Percentiles rank a stretch among this genome's conserved stretches.
These are phyloP conservation scores for Nothobranchius kuhntae DNA, from an alignment of 2,113 vertebrate species.

Conservation along the genomic window DNA sequence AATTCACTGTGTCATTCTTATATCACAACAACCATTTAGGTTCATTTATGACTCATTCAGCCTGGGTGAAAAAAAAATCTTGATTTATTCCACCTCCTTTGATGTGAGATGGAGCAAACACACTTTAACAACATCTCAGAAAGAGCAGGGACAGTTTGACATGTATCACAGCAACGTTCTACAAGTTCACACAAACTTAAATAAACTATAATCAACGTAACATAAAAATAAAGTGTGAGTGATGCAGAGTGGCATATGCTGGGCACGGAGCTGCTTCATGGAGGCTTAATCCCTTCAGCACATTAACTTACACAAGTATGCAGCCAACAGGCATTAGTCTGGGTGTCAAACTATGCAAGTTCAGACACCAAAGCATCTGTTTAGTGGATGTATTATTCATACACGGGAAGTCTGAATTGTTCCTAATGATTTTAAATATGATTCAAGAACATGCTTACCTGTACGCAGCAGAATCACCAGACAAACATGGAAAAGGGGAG, in stretches of 20 bases:
- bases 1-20: constrained; percentile 7
- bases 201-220: constrained; percentile 20
- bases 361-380: constrained; percentile 30
- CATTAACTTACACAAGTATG: constrained; percentile 33
- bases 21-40: constrained; percentile 2
- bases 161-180: neutral
- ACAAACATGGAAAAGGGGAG: constrained; percentile 3
- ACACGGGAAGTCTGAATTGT: neutral
- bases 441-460: constrained; percentile 57
- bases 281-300: constrained; percentile 15
- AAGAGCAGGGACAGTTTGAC: constrained; percentile 24
- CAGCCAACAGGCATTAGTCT: constrained; percentile 37
- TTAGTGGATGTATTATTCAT: constrained; percentile 26
- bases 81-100: constrained; percentile 21
- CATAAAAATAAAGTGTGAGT: constrained; percentile 50
- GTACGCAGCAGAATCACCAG: constrained; percentile 22
- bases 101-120: constrained; percentile 27
- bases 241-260: constrained; percentile 48
- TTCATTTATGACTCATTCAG: constrained; percentile 31
- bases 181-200: neutral
- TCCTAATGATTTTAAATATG: constrained; percentile 4
- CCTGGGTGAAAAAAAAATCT: neutral
- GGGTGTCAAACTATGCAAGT: constrained; percentile 28
- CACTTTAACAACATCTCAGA: constrained; percentile 14
- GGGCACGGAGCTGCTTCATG: constrained; percentile 19